Conservation (phyloP, 2,797 vertebrate species). For the Thripadectes ignobilis region DNA sequence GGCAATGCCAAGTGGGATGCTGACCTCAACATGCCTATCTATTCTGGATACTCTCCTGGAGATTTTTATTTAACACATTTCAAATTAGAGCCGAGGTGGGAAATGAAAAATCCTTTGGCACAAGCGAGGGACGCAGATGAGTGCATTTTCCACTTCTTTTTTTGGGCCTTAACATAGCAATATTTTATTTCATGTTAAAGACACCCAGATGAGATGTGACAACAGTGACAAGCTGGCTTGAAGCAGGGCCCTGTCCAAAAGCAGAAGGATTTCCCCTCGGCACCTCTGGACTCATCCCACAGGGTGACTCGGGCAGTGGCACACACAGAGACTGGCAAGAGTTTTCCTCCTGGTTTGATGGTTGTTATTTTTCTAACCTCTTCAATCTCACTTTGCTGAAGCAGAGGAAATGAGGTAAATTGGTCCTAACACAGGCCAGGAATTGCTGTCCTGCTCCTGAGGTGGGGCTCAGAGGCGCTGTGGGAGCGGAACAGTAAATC, state of each 20-base stretch:
- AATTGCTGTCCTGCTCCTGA: constrained; percentile 30
- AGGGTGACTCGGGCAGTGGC: not conserved
- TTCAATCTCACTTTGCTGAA: constrained; percentile 49
- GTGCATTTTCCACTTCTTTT: not conserved
- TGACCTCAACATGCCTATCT: constrained; percentile 54
- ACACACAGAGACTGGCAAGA: not conserved
- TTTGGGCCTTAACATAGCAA: not conserved
- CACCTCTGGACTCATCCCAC: not conserved
- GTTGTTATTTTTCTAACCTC: constrained; percentile 66
- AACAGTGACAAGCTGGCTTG: not conserved
- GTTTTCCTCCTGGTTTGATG: not conserved
- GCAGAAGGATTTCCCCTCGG: not conserved
- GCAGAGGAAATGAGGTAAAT: constrained; percentile 58
- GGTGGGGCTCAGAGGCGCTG: constrained; percentile 22
- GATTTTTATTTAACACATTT: constrained; percentile 55
- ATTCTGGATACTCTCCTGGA: constrained; percentile 50
- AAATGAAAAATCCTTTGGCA: constrained; percentile 46
- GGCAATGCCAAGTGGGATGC: constrained; percentile 13
- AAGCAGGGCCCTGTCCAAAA: not conserved
- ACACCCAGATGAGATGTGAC: not conserved
- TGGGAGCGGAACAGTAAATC: constrained; percentile 48
- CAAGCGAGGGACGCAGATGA: not conserved
- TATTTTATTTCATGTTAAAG: constrained; percentile 21
- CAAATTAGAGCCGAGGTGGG: constrained; percentile 41
- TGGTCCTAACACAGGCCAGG: constrained; percentile 32